These are phyloP conservation scores for Dendrocopos noguchii DNA, from an alignment of 2,113 vertebrate genomes.

Conservation along the genomic window DNA sequence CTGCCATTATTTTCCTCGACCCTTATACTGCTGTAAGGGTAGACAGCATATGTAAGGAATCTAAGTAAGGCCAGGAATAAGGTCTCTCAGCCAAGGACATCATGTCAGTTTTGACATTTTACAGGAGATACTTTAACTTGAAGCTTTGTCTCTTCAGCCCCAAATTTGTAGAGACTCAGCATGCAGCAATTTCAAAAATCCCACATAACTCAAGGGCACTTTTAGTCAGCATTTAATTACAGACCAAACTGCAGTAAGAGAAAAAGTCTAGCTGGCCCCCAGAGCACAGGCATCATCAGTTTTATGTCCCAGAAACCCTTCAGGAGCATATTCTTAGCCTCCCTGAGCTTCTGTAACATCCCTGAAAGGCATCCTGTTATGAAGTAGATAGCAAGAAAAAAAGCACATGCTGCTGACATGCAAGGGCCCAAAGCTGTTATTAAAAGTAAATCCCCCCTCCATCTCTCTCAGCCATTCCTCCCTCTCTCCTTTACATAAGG, in stretches of 20 bases:
- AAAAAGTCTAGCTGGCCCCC: neutral
- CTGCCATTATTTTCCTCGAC: neutral
- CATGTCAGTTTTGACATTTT: neutral
- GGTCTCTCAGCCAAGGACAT: neutral
- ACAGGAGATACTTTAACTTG: neutral
- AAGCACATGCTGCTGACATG: conserved; percentile 7
- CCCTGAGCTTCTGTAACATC: conserved; percentile 3
- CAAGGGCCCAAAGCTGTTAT: conserved; percentile 31
- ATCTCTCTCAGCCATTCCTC: conserved; percentile 5
- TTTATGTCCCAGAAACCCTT: conserved; percentile 25
- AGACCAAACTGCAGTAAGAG: neutral
- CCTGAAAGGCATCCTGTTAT: conserved; percentile 47
- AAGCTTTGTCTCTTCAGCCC: neutral
- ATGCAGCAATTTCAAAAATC: conserved; percentile 6
- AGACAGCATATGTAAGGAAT: neutral
- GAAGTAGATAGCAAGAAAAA: conserved; percentile 41
- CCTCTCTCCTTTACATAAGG: conserved; percentile 11
- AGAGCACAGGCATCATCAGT: conserved; percentile 15
- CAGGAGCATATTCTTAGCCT: conserved; percentile 37
- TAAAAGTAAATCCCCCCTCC: conserved; percentile 37
- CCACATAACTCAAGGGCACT: neutral
- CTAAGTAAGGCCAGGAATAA: neutral
- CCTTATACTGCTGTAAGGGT: neutral
- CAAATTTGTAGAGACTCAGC: neutral
- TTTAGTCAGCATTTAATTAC: conserved; percentile 12